A percentile compares a stretch with the other conserved stretches of the same genome.
Evolutionary conservation across 2,888 invertebrate genomes (phyloP).

Genomic region (Andrena fulva): DNA sequence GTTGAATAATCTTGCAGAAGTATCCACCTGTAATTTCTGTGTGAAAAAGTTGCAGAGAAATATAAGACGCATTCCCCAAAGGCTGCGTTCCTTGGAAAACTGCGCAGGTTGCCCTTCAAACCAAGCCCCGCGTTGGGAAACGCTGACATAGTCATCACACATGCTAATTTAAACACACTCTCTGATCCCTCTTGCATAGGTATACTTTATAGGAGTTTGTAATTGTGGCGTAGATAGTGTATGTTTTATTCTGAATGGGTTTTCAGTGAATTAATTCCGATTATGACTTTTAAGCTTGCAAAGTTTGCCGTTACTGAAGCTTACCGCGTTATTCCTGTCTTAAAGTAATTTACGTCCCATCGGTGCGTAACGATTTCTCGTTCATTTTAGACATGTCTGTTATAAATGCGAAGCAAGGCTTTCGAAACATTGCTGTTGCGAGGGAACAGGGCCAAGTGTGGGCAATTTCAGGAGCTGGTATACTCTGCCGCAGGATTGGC

Average conservation of each 20-base stretch:
- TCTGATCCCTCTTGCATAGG: slow-evolving; percentile 52
- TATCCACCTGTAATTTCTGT: slow-evolving; percentile 22
- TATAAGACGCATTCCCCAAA: slow-evolving; percentile 29
- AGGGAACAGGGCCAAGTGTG: slow-evolving; percentile 88
- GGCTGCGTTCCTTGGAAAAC: slow-evolving; percentile 33
- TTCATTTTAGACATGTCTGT: slow-evolving; percentile 78
- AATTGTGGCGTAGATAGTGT: slow-evolving; percentile 8
- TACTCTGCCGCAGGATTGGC: slow-evolving; percentile 90
- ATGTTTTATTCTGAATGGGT: background rate
- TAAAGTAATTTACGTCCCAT: background rate
- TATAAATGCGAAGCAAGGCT: slow-evolving; percentile 85
- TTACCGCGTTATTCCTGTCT: no score
- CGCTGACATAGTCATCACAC: slow-evolving; percentile 41
- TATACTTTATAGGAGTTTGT: slow-evolving; percentile 39
- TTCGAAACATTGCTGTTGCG: slow-evolving; percentile 90
- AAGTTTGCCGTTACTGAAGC: no score
- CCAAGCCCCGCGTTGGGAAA: slow-evolving; percentile 46
- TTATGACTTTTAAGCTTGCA: background rate
- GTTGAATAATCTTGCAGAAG: background rate
- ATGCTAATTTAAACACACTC: slow-evolving; percentile 48
- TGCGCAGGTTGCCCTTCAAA: slow-evolving; percentile 36
- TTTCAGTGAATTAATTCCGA: background rate
- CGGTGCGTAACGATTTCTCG: background rate
- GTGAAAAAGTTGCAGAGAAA: slow-evolving; percentile 43
- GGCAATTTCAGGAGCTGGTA: slow-evolving; percentile 90